Evolutionary conservation across 2,113 vertebrate species (phyloP), one percentile per base, ranked within the genome.

Genomic region (Cynocephalus volans): DNA sequence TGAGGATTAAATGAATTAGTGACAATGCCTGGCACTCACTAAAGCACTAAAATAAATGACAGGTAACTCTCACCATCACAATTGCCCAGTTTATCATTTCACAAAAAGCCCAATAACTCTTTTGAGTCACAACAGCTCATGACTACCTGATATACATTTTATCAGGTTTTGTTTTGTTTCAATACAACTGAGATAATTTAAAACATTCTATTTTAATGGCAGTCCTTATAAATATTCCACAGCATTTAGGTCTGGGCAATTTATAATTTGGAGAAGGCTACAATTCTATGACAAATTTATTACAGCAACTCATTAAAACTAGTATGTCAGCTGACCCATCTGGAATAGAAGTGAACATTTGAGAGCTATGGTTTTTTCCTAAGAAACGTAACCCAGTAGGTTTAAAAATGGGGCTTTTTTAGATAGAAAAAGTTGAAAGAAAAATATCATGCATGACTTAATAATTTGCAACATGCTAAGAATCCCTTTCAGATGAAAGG

Each of bases 241-340:
- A 87, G 73, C 28, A 52, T 90, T 88, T 84, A 64, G 28, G 50
- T 24, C 92, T 87, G 41, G 62, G 76, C 52, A 88, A 90, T 96
- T 96, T 90, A 96, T 69, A 96, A 89, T 70, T 70, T 69, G 50
- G 33, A 95, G 45, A 90, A 88, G 50, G 15, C 76, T 95, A 82
- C 75, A 70, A 81, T 91, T 92, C 96, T 79, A 52, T 72, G 73
- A 95, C 87, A 94, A 93, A 95, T 93, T 94, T 67, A 96, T 97
- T 87, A 95, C 75, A 50, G 23, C 23, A 95, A 95, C 86, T 93
- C 83, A 88, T 95, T 96, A 94, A 95, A 96, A 89, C 89, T 69
- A 62, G 56, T 33, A 76, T 87, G 83, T 84, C 86, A 95, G 70
- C 54, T 62, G 85, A 75, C 76, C 79, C 82, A 89, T 67, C 62